Conservation (phyloP, 2,797 vertebrate genomes). For the Phaenicophaeus curvirostris region DNA sequence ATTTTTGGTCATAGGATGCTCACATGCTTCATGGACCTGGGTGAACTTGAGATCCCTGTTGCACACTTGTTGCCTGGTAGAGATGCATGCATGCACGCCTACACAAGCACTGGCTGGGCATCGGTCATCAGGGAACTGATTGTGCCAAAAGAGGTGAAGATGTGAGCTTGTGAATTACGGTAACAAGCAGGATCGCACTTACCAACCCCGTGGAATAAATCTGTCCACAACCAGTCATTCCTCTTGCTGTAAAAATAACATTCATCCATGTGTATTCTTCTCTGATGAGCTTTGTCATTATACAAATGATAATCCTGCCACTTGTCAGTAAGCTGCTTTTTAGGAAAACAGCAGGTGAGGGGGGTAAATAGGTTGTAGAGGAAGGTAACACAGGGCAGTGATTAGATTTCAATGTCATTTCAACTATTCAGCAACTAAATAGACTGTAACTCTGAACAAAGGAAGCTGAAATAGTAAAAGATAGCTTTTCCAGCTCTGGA, state of each 20-base stretch:
- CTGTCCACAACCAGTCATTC: not conserved
- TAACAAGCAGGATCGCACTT: not conserved
- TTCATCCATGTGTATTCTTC: not conserved
- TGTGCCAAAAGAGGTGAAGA: not conserved
- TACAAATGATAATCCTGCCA: not conserved
- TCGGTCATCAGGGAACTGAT: not conserved
- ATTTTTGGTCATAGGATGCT: slow-evolving; percentile 67
- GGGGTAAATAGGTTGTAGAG: not conserved
- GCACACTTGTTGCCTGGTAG: not conserved
- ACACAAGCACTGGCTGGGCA: not conserved
- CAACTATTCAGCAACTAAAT: not conserved
- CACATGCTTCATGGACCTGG: slow-evolving; percentile 17
- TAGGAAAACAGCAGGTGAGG: not conserved
- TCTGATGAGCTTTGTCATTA: not conserved
- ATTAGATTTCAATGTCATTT: not conserved
- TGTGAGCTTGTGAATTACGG: not conserved
- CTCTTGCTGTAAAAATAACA: not conserved
- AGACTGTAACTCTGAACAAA: not conserved
- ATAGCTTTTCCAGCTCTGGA: not conserved
- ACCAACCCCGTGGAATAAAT: not conserved
- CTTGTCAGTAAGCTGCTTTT: not conserved
- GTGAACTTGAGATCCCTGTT: not conserved
- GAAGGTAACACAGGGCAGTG: not conserved
- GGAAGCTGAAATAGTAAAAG: not conserved
- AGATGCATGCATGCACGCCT: fast-evolving